Conservation (phyloP, 92 coral and sea anemone species). For the Montipora capitata region DNA sequence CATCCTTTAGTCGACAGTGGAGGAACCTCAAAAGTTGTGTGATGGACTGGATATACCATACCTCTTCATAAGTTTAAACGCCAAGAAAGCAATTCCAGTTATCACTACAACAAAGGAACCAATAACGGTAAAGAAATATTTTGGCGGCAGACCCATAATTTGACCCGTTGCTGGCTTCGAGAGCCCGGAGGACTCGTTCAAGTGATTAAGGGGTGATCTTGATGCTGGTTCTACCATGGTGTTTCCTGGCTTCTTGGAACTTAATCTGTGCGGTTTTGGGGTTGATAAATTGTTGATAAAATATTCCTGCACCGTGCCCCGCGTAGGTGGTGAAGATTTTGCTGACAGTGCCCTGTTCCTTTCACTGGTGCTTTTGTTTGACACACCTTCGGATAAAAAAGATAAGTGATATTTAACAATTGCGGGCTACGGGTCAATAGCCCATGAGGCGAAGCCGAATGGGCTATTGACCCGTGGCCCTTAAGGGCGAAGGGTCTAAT, state of each 20-base stretch:
- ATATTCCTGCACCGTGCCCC: neutral
- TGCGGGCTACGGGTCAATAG: no score
- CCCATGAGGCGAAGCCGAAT: no score
- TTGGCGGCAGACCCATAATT: constrained; percentile 16
- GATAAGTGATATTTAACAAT: neutral
- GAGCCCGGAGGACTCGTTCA: constrained; percentile 3
- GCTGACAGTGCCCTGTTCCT: neutral
- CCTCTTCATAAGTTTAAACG: constrained; percentile 25
- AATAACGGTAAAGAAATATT: constrained; percentile 14
- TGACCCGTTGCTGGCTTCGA: neutral
- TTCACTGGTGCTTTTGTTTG: neutral
- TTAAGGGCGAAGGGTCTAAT: no score
- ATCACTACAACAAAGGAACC: constrained; percentile 18
- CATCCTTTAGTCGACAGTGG: neutral
- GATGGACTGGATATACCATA: neutral
- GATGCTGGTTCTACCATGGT: neutral
- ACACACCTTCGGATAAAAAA: neutral
- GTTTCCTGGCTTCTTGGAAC: neutral
- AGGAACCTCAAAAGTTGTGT: neutral
- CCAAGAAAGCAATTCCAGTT: neutral
- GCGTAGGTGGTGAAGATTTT: neutral
- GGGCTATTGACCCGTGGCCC: no score
- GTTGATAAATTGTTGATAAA: neutral
- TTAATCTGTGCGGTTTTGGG: neutral
- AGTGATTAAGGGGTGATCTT: neutral